Evolutionary conservation across 1,140 invertebrate species (phyloP), one percentile per base, ranked within the genome.

Genomic region (Cherax destructor): DNA sequence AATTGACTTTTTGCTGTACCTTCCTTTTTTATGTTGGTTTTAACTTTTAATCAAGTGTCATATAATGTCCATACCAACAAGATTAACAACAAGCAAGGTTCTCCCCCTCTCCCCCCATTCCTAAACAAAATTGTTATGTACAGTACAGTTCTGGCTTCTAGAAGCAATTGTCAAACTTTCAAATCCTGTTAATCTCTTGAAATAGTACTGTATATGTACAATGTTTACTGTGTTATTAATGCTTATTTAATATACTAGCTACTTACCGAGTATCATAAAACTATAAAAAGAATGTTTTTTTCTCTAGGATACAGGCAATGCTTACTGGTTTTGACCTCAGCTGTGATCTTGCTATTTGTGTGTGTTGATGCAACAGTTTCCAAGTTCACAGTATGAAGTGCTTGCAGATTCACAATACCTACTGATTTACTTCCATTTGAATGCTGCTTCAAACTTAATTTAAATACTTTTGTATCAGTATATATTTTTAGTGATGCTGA

Each of bases 1-100:
- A 74, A 24, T 74, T 74, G 69, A 24, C 69, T 74, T n/a, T 74
- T 74, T 74, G 69, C n/a, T n/a, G 24, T 74, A 30, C n/a, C 69
- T 24, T 74, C 69, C 69, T 30, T 21, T 21, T 74, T 74, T 30
- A 56, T 56, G n/a, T 74, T 74, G n/a, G 6, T 74, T 74, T 74
- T 74, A 30, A 24, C n/a, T 74, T 0, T 74, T 6, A 30, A 21
- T 69, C 65, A 74, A 74, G 21, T 74, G 24, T 30, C 5, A n/a
- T 30, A 74, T 7, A 30, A 9, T 74, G n/a, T 74, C 24, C 69
- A 74, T 74, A 74, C 9, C 30, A 74, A n/a, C 69, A 74, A 41
- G 24, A 74, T 21, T 74, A 11, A n/a, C 69, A 30, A 74, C 69
- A 30, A 74, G 30, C 69, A 74, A 74, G 30, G 24, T 30, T 74